These are phyloP conservation scores for Psilopogon haemacephalus DNA, from an alignment of 2,113 vertebrate species.

Conservation along the genomic window DNA sequence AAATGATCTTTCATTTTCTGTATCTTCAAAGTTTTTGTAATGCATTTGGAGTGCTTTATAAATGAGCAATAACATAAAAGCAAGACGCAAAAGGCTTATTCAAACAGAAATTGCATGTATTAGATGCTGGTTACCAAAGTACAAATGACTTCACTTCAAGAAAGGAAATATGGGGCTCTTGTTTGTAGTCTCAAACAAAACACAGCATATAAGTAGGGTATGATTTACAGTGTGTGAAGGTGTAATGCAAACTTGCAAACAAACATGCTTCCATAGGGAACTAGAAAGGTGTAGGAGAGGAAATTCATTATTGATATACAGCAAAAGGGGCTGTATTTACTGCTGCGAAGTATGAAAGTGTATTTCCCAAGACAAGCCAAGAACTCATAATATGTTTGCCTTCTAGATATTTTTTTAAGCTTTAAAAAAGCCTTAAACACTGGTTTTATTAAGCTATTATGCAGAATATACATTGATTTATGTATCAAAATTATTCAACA, in stretches of 20 bases:
- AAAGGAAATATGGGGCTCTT: not conserved
- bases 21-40: constrained; percentile 20
- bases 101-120: not conserved
- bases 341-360: not conserved
- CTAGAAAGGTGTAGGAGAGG: not conserved
- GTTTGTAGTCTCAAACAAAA: not conserved
- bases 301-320: not conserved
- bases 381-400: not conserved
- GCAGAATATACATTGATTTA: not conserved
- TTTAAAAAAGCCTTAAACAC: not conserved
- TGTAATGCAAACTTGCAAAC: not conserved
- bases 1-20: constrained; percentile 47
- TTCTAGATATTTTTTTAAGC: not conserved
- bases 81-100: not conserved
- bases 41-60: constrained; percentile 17
- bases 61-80: constrained; percentile 14
- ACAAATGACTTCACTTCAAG: not conserved
- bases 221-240: not conserved
- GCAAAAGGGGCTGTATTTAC: not conserved
- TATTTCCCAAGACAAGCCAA: not conserved
- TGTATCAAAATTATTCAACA: constrained; percentile 19
- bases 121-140: not conserved
- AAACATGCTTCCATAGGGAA: not conserved
- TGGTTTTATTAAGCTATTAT: not conserved
- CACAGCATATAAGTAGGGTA: not conserved